phyloP scores from a whole-genome alignment of 2,888 invertebrate genomes.

The Dicyrtoma fusca region DNA sequence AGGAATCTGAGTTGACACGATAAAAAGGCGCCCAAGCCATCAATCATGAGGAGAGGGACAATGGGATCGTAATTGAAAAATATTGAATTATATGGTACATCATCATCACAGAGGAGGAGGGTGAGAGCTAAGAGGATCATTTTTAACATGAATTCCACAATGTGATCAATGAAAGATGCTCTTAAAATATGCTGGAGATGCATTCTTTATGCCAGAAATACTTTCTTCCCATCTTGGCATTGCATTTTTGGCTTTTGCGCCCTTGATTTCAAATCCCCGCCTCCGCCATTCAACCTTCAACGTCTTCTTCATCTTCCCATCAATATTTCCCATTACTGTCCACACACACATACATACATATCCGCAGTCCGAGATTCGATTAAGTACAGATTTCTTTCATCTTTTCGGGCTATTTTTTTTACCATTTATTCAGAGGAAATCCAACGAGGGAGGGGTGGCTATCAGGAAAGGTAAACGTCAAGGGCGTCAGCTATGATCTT shows the following conservation, averaged over 20 bases:
- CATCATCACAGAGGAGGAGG: no score
- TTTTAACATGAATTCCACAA: background rate
- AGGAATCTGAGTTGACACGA: slow-evolving; percentile 31
- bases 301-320: background rate
- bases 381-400: no score
- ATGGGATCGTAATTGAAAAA: slow-evolving; percentile 44
- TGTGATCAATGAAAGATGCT: slow-evolving; percentile 18
- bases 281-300: background rate
- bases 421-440: no score
- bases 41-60: slow-evolving; percentile 43
- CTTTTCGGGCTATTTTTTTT: no score
- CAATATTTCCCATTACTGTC: no score
- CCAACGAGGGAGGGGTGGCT: no score
- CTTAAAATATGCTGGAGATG: slow-evolving; percentile 1
- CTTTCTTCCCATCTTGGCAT: background rate
- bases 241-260: no score
- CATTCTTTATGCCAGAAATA: background rate
- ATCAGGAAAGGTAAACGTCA: no score
- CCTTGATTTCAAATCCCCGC: background rate
- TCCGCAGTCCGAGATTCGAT: no score
- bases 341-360: no score
- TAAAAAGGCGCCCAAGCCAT: slow-evolving; percentile 29
- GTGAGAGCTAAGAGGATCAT: slow-evolving; percentile 9
- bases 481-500: no score
- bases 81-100: slow-evolving; percentile 35